Evolutionary conservation across 2,113 vertebrate genomes (phyloP).

Genomic region (Lanius ludovicianus): DNA sequence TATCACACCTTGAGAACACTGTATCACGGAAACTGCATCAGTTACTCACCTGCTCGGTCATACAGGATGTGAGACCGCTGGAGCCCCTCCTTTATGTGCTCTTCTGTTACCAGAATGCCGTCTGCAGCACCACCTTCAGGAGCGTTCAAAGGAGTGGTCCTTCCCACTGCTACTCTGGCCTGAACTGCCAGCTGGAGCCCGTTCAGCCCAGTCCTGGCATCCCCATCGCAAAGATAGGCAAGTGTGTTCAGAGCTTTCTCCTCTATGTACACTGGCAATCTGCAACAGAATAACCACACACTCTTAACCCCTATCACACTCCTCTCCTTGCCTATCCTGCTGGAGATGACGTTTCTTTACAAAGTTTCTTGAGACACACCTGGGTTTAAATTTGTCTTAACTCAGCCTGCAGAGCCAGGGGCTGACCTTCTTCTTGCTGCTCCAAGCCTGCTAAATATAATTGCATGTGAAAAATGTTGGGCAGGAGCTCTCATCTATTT

Average conservation of each 20-base stretch:
- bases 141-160: not conserved
- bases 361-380: not conserved
- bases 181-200: conserved; percentile 92
- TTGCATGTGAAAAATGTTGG: not conserved
- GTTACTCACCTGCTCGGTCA: conserved; percentile 88
- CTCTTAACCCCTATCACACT: not conserved
- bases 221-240: conserved; percentile 91
- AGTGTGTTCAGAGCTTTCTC: conserved; percentile 89
- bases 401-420: not conserved
- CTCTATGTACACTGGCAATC: conserved; percentile 82
- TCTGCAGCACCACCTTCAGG: not conserved
- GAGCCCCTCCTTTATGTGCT: conserved; percentile 90
- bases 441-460: not conserved
- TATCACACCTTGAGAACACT: not conserved
- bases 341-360: not conserved
- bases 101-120: conserved; percentile 83
- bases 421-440: not conserved
- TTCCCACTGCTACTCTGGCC: conserved; percentile 76
- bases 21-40: not conserved
- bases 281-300: conserved; percentile 60
- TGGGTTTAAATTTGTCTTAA: not conserved
- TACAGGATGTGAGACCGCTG: conserved; percentile 96
- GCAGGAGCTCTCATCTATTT: not conserved
- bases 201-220: conserved; percentile 88
- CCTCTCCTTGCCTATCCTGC: not conserved